Evolutionary conservation across 2,797 vertebrate genomes (phyloP).

Genomic region (Sebastes miniatus): DNA sequence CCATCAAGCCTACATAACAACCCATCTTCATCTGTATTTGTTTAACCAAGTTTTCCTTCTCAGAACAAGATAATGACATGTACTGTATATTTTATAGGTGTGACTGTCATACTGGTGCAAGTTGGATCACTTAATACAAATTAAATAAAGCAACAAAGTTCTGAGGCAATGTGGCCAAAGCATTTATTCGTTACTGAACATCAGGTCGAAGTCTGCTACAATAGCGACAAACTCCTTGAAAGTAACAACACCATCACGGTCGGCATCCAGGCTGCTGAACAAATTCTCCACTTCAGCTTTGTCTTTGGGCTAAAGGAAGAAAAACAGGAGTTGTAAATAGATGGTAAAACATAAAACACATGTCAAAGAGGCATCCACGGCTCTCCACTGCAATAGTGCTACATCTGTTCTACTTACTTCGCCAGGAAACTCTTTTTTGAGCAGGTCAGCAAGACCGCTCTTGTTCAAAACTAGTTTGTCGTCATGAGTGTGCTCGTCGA

Average conservation of each 20-base stretch:
- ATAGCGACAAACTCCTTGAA: not conserved
- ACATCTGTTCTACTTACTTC: too few species aligned
- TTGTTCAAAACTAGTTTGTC: conserved; percentile 55
- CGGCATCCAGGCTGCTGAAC: too few species aligned
- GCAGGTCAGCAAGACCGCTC: conserved; percentile 15
- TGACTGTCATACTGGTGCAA: too few species aligned
- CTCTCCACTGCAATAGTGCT: too few species aligned
- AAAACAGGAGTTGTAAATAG: not conserved
- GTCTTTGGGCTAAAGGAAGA: not conserved
- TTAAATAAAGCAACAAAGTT: not conserved
- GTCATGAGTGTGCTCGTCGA: conserved; percentile 54
- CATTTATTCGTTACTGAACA: too few species aligned
- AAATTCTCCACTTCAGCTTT: too few species aligned
- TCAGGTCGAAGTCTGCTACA: not conserved
- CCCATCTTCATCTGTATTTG: too few species aligned
- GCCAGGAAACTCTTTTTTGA: not conserved
- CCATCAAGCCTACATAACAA: too few species aligned
- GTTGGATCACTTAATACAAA: not conserved
- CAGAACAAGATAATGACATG: too few species aligned
- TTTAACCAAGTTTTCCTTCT: too few species aligned
- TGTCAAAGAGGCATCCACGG: not conserved
- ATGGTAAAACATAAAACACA: not conserved
- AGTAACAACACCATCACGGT: not conserved
- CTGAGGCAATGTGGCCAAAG: not conserved
- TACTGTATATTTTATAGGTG: too few species aligned